A percentile compares a stretch with the other conserved stretches of the same genome.
Evolutionary conservation across 2,797 vertebrate species (phyloP).

Genomic region (Parotocinclus haroldoi): DNA sequence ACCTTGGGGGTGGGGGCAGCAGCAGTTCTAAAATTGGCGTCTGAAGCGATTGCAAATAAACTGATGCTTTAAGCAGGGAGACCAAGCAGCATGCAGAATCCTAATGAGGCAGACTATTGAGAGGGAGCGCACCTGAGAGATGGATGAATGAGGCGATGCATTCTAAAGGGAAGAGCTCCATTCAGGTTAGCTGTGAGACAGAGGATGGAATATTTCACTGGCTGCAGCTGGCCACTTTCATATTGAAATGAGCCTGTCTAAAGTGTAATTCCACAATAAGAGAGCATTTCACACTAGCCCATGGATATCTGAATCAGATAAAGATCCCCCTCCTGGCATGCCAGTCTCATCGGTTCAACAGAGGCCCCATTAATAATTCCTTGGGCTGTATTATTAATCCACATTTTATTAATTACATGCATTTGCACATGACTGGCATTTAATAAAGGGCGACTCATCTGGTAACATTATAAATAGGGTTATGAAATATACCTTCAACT

Average conservation of each 20-base stretch:
- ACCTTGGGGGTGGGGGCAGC: too few relatives aligned
- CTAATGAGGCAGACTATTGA: conserved; percentile 32
- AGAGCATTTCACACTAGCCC: conserved; percentile 31
- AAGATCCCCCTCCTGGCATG: conserved; percentile 3
- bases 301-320: conserved; percentile 27
- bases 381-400: too few relatives aligned
- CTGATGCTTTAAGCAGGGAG: background rate
- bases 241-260: conserved; percentile 47
- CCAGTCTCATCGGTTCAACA: background rate
- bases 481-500: too few relatives aligned
- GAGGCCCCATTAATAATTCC: too few relatives aligned
- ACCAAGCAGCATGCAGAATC: conserved; percentile 22
- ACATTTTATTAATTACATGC: too few relatives aligned
- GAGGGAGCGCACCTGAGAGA: conserved; percentile 17
- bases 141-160: conserved; percentile 29
- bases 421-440: too few relatives aligned
- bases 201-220: conserved; percentile 26
- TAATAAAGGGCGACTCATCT: too few relatives aligned
- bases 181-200: conserved; percentile 30
- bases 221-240: conserved; percentile 52
- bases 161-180: conserved; percentile 22
- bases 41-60: conserved; percentile 12
- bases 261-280: conserved; percentile 27
- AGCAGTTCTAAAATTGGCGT: background rate
- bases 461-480: too few relatives aligned